Percentiles rank a stretch among this genome's conserved stretches.
phyloP scores from a whole-genome alignment of 2,797 vertebrate genomes.

The Falco columbarius region DNA sequence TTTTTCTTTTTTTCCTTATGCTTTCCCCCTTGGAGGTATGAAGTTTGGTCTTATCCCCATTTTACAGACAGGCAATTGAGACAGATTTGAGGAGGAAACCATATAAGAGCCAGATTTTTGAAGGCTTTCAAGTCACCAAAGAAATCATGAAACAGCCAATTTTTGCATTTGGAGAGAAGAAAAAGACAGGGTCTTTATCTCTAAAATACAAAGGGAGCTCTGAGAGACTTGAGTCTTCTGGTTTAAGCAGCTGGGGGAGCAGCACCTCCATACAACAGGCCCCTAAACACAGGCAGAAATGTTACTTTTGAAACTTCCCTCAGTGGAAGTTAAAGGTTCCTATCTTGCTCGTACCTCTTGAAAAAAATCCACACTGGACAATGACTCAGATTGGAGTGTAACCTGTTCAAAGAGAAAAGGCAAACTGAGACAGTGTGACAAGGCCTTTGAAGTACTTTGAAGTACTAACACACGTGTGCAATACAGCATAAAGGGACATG shows the following conservation, averaged over 20 bases:
- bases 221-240: background rate
- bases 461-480: fast-evolving
- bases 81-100: background rate
- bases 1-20: background rate
- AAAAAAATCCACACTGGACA: background rate
- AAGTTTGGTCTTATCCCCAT: background rate
- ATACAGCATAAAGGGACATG: background rate
- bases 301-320: background rate
- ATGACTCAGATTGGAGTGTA: fast-evolving
- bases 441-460: background rate
- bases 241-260: background rate
- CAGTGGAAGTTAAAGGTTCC: background rate
- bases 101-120: background rate
- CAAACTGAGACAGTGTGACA: background rate
- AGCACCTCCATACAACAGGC: background rate
- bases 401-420: background rate
- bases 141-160: background rate
- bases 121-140: background rate
- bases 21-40: background rate
- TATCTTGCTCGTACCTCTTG: background rate
- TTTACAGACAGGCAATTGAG: background rate
- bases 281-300: background rate
- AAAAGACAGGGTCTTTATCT: background rate
- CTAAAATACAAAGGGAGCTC: background rate
- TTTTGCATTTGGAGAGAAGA: background rate